A percentile compares a stretch with the other conserved stretches of the same genome.
Evolutionary conservation across 2,888 invertebrate genomes (phyloP).

Genomic region (Agrypnus murinus): DNA sequence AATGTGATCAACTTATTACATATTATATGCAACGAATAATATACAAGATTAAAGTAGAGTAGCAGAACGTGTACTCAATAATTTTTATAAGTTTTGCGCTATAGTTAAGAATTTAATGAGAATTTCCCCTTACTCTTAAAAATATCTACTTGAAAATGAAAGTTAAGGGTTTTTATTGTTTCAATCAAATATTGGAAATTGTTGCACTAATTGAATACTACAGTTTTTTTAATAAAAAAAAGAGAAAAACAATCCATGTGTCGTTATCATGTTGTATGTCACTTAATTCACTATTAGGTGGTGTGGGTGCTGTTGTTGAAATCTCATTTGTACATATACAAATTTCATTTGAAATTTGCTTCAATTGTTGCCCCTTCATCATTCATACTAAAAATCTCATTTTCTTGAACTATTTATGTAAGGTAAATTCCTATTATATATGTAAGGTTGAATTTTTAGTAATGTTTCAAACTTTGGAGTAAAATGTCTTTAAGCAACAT

Average conservation of each 20-base stretch:
- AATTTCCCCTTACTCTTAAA: slow-evolving; percentile 19
- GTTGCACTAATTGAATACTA: background rate
- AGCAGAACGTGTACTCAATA: slow-evolving; percentile 54
- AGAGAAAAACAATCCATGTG: background rate
- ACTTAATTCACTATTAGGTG: background rate
- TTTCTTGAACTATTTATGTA: no score
- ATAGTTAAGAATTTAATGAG: slow-evolving; percentile 32
- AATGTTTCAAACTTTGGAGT: no score
- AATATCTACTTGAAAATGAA: slow-evolving; percentile 40
- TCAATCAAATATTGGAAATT: background rate
- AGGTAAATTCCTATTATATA: no score
- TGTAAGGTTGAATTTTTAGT: no score
- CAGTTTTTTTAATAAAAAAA: background rate
- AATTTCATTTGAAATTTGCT: no score
- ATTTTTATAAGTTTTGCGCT: slow-evolving; percentile 44
- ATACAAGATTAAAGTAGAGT: slow-evolving; percentile 56
- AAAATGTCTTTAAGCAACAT: no score
- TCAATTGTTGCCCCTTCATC: no score
- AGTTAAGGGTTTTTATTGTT: slow-evolving; percentile 42
- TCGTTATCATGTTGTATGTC: background rate
- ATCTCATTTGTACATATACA: no score
- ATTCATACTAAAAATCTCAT: no score
- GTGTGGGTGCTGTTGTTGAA: no score
- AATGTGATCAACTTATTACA: slow-evolving; percentile 69
- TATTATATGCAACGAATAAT: slow-evolving; percentile 57